Percentiles rank a stretch among this genome's conserved stretches.
phyloP scores from a whole-genome alignment of 30 jellyfish, hydroid and myxozoan species.

The Mastigias papua region DNA sequence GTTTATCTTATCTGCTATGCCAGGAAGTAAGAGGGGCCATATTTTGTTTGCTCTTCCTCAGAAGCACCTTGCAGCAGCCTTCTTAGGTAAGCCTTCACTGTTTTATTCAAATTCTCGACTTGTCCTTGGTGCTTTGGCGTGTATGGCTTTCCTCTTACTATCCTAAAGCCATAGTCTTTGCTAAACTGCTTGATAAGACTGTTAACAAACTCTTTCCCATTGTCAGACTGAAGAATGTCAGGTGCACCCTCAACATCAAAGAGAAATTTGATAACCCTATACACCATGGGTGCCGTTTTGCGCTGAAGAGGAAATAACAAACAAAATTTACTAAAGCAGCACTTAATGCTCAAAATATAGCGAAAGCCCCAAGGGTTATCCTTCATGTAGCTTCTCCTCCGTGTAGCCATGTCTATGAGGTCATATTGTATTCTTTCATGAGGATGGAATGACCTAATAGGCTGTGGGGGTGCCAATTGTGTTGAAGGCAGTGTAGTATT shows the following conservation, averaged over 20 bases:
- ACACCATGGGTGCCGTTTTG: background rate
- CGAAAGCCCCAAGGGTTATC: conserved; percentile 3
- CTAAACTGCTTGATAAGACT: background rate
- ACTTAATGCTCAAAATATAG: background rate
- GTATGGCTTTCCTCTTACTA: conserved; percentile 12
- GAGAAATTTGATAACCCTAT: conserved; percentile 1
- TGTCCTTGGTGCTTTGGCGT: conserved; percentile 23
- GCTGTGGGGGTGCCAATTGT: conserved; percentile 20
- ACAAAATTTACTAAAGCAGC: conserved; percentile 12
- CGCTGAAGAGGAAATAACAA: background rate
- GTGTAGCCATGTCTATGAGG: conserved; percentile 17
- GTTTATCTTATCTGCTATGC: conserved; percentile 9
- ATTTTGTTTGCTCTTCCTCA: conserved; percentile 5
- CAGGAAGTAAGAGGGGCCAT: conserved; percentile 22
- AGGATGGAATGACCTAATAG: conserved; percentile 10
- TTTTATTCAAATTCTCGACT: conserved; percentile 28
- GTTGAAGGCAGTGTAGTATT: conserved; percentile 2
- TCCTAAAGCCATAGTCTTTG: background rate
- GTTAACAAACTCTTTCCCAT: conserved; percentile 33
- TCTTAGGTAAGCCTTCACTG: conserved; percentile 8
- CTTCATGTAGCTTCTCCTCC: background rate
- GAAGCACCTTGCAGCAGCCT: background rate
- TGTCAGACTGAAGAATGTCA: conserved; percentile 20
- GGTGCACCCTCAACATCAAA: conserved; percentile 11
- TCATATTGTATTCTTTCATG: conserved; percentile 26